Conservation (phyloP, 2,888 invertebrate species). For the Ennomos erosarius region DNA sequence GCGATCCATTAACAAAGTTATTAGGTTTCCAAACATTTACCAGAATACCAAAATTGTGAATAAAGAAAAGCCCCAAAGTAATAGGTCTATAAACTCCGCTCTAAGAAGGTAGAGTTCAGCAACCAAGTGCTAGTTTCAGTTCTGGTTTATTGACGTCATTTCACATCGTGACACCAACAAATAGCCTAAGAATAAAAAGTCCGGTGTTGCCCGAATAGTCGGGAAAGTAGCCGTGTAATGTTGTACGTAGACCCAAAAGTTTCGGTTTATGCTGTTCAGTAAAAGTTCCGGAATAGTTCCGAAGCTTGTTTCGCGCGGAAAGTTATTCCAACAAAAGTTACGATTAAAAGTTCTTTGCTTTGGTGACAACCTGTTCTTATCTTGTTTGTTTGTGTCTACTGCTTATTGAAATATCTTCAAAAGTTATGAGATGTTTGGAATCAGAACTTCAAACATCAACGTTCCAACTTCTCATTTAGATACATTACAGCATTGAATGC, state of each 20-base stretch:
- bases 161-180: constrained; percentile 14
- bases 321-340: background rate
- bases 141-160: constrained; percentile 25
- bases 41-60: constrained; percentile 15
- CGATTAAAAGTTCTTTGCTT: too few species aligned
- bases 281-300: constrained; percentile 2
- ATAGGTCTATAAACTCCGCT: constrained; percentile 16
- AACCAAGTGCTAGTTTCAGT: constrained; percentile 13
- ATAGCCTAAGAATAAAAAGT: constrained; percentile 17
- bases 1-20: background rate
- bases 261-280: constrained; percentile 6
- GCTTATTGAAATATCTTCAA: too few species aligned
- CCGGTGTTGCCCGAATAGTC: constrained; percentile 13
- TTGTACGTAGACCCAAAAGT: constrained; percentile 10
- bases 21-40: constrained; percentile 7
- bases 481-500: too few species aligned
- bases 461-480: too few species aligned
- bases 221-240: constrained; percentile 1
- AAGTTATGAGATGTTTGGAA: too few species aligned
- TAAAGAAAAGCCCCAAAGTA: constrained; percentile 17
- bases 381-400: too few species aligned
- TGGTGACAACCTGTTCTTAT: too few species aligned
- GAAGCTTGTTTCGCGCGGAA: background rate
- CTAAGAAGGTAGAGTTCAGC: constrained; percentile 10
- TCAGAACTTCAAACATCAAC: too few species aligned